phyloP scores from a whole-genome alignment of 2,797 vertebrate genomes.

The Mormyrus hasselquistii region DNA sequence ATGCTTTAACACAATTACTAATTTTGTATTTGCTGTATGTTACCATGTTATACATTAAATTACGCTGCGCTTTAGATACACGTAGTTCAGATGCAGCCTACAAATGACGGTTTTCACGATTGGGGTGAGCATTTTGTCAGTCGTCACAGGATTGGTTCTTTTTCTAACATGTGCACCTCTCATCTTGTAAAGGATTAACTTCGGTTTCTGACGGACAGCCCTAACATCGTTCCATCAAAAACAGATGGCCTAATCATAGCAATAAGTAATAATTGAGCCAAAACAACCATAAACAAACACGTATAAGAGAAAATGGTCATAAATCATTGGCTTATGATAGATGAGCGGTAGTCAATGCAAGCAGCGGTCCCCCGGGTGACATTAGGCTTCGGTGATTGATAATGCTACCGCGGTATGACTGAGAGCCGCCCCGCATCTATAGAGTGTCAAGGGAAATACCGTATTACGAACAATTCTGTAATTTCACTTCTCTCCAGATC shows the following conservation, averaged over 20 bases:
- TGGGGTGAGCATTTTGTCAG: background rate
- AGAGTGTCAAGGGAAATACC: background rate
- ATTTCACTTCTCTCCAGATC: background rate
- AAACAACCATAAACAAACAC: background rate
- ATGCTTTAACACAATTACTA: background rate
- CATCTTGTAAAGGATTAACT: background rate
- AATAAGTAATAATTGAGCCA: constrained; percentile 2
- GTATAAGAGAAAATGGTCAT: background rate
- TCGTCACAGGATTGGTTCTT: background rate
- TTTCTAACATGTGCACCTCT: background rate
- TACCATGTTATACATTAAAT: background rate
- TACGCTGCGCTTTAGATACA: background rate
- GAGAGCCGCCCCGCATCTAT: background rate
- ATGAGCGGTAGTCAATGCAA: background rate
- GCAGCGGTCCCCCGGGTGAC: background rate
- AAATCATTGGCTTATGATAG: background rate
- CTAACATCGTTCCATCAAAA: background rate
- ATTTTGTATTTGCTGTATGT: background rate
- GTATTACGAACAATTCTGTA: background rate
- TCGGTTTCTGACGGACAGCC: background rate
- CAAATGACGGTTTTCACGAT: background rate
- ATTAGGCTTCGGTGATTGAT: background rate
- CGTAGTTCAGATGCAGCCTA: background rate
- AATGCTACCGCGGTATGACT: background rate
- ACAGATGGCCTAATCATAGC: background rate